phyloP scores from a whole-genome alignment of 2,113 vertebrate genomes.

The Bagarius yarrelli region DNA sequence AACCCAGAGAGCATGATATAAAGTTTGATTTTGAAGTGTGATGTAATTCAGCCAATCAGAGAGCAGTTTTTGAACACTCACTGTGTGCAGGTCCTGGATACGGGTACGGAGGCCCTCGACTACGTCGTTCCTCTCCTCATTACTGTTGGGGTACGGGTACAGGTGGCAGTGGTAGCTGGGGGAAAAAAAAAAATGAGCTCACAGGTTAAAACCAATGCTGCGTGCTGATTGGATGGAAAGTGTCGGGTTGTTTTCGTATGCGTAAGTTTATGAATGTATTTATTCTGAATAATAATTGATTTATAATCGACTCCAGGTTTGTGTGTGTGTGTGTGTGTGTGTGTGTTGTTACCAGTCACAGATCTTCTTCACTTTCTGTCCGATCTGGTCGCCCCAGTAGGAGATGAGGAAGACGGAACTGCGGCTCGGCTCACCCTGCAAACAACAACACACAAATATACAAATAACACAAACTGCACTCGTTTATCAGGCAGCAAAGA shows the following conservation, averaged over 20 bases:
- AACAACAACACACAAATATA: conserved; percentile 10
- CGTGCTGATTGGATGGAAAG: neutral
- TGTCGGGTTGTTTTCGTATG: neutral
- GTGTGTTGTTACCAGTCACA: conserved; percentile 93
- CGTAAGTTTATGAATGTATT: too few species aligned
- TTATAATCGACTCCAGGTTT: too few species aligned
- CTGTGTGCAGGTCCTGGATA: conserved; percentile 89
- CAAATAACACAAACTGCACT: neutral
- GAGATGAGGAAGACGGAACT: conserved; percentile 92
- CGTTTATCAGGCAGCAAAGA: too few species aligned
- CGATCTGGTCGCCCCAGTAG: conserved; percentile 96
- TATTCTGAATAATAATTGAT: too few species aligned
- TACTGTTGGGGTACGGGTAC: conserved; percentile 88
- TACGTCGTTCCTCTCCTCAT: conserved; percentile 82
- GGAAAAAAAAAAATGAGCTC: neutral
- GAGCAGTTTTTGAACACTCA: conserved; percentile 61
- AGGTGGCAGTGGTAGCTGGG: conserved; percentile 91
- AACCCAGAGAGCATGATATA: neutral
- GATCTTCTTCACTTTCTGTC: conserved; percentile 97
- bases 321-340: too few species aligned
- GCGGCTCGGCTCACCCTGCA: conserved; percentile 83
- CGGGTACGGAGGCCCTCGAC: conserved; percentile 84
- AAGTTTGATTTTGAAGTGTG: neutral
- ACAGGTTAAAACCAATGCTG: too few species aligned
- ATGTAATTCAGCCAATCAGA: conserved; percentile 5